These are phyloP conservation scores for Ornithorhynchus anatinus DNA, from an alignment of 2,113 vertebrate genomes.

Conservation along the genomic window DNA sequence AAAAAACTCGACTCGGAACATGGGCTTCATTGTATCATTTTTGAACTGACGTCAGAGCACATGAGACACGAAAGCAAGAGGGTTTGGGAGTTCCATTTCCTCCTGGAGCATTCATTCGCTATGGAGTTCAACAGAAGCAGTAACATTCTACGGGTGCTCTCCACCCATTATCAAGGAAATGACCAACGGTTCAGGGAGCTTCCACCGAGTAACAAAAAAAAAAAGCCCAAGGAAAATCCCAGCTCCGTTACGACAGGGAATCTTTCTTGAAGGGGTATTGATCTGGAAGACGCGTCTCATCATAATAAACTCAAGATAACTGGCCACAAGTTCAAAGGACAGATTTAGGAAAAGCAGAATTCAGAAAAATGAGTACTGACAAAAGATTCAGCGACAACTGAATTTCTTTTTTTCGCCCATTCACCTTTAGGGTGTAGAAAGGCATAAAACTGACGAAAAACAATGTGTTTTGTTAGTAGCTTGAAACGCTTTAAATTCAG, in stretches of 20 bases:
- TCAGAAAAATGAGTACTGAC: conserved; percentile 5
- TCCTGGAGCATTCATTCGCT: conserved; percentile 30
- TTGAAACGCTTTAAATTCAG: conserved; percentile 38
- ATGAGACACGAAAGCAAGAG: conserved; percentile 42
- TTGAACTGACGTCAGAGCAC: conserved; percentile 49
- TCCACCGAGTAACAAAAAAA: conserved; percentile 35
- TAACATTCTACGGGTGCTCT: conserved; percentile 29
- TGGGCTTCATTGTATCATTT: conserved; percentile 48
- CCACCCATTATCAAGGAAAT: not conserved
- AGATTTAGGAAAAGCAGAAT: conserved; percentile 17
- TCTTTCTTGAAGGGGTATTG: conserved; percentile 28
- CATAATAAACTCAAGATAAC: conserved; percentile 26
- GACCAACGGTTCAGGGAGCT: conserved; percentile 30
- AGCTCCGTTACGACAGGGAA: not conserved
- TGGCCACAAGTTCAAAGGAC: conserved; percentile 19
- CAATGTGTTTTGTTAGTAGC: conserved; percentile 14
- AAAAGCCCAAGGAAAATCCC: conserved; percentile 24
- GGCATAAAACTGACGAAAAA: conserved; percentile 33
- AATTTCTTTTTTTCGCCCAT: conserved; percentile 33
- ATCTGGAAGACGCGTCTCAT: conserved; percentile 50
- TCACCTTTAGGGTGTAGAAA: conserved; percentile 52
- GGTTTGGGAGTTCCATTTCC: conserved; percentile 43
- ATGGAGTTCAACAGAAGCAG: conserved; percentile 41
- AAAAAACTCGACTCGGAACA: conserved; percentile 37
- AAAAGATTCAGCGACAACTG: conserved; percentile 24